Conservation (phyloP, 2,113 vertebrate species). For the Cyprinodon variegatus region DNA sequence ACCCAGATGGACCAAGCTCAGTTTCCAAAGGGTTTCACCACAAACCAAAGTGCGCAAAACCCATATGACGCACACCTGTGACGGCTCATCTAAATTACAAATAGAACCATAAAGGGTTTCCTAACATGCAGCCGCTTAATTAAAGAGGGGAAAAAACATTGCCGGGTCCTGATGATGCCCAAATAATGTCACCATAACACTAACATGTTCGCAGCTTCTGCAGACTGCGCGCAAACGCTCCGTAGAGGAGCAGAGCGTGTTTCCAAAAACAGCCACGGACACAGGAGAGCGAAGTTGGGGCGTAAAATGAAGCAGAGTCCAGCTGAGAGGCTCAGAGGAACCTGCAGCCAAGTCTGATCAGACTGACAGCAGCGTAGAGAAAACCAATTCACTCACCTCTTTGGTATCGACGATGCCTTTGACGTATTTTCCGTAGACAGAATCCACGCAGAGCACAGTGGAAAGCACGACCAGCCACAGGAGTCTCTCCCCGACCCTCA, state of each 20-base stretch:
- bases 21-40: not conserved
- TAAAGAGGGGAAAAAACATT: not conserved
- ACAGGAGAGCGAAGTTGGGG: conserved; percentile 41
- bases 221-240: conserved; percentile 26
- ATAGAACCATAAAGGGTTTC: conserved; percentile 2
- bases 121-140: not conserved
- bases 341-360: conserved; percentile 41
- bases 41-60: conserved; percentile 35
- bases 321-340: conserved; percentile 41
- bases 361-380: conserved; percentile 27
- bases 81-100: conserved; percentile 36
- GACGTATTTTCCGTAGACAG: conserved; percentile 80
- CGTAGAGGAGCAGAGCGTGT: conserved; percentile 8
- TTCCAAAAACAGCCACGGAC: not conserved
- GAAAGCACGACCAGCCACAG: conserved; percentile 73
- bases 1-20: not conserved
- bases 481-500: conserved; percentile 73
- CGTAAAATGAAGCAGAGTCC: not conserved
- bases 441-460: conserved; percentile 71
- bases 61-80: conserved; percentile 74
- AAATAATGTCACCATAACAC: conserved; percentile 18
- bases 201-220: conserved; percentile 39
- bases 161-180: conserved; percentile 1
- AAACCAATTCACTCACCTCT: conserved; percentile 69
- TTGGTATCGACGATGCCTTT: conserved; percentile 82